phyloP scores from a whole-genome alignment of 2,797 vertebrate genomes.

The Stomatorhinus walkeri region DNA sequence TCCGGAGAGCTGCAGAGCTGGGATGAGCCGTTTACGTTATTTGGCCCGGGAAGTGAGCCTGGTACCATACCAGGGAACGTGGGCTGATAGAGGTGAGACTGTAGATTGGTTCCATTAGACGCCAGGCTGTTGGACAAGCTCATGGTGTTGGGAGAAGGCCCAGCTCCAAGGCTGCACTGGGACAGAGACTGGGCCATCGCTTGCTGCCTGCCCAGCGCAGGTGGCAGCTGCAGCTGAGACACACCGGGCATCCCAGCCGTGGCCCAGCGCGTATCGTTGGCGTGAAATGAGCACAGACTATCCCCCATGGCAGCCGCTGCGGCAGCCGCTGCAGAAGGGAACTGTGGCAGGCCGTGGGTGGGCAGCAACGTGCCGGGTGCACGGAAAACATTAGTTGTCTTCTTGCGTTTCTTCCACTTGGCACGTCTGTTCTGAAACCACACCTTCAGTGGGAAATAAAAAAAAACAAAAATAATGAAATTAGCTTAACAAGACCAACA shows the following conservation, averaged over 20 bases:
- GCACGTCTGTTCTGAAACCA: conserved; percentile 98
- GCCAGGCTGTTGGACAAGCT: conserved; percentile 79
- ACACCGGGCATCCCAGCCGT: conserved; percentile 86
- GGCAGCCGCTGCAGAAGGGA: conserved; percentile 72
- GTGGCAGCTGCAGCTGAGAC: conserved; percentile 85
- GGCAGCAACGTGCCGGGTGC: conserved; percentile 85
- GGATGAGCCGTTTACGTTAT: conserved; percentile 86
- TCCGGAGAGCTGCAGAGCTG: conserved; percentile 96
- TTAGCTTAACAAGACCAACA: not conserved
- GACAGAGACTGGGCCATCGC: conserved; percentile 91
- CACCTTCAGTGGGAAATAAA: conserved; percentile 59
- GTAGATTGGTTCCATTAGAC: conserved; percentile 85
- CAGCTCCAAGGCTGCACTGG: conserved; percentile 87
- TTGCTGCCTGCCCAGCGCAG: conserved; percentile 81
- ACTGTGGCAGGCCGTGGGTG: conserved; percentile 84
- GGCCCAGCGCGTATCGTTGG: conserved; percentile 93
- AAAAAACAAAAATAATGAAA: not conserved
- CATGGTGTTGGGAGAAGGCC: conserved; percentile 86
- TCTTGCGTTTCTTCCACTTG: conserved; percentile 99
- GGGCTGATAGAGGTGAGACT: conserved; percentile 95
- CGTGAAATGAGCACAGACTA: conserved; percentile 93
- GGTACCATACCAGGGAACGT: conserved; percentile 91
- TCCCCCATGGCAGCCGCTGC: conserved; percentile 91
- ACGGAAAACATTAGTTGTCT: conserved; percentile 95
- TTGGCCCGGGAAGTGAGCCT: conserved; percentile 82